Evolutionary conservation across 2,888 invertebrate species (phyloP), one percentile per base, ranked within the genome.

Genomic region (Protonemura montana): DNA sequence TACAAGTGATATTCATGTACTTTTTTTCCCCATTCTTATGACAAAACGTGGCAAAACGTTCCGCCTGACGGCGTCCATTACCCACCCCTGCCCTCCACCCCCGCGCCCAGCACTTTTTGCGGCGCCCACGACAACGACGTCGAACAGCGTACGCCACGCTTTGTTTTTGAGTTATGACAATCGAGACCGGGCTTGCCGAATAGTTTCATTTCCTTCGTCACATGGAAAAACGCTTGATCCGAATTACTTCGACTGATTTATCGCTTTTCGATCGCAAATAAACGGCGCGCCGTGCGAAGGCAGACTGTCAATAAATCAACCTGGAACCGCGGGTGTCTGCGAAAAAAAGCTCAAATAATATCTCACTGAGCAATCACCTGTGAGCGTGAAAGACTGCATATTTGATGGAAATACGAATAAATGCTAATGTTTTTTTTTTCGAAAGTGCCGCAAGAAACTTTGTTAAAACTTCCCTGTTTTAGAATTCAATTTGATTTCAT

Each of bases 141-240:
- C 3, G 3, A 13, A 10, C 16, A 59, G 59, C 59, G 6, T n/a
- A n/a, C 7, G 16, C 59, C 21, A 59, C 59, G 3, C 59, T 7
- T 59, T 21, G 59, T 21, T 59, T 59, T 13, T 21, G 59, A 59
- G 59, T 59, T 59, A 59, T 59, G 13, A 13, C 59, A 10, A 59
- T 13, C 59, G 6, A 13, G 59, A 3, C 21, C 13, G 59, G 59
- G 59, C 1, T 21, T 59, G 59, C 59, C 59, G 21, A 59, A 59
- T 59, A 59, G 59, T 59, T 59, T 59, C 59, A 59, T 59, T 59
- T 59, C 59, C 59, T 59, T 59, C 16, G 21, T 59, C 59, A 59
- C 59, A 59, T 59, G 59, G 59, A 59, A 59, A 59, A 59, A 59
- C 59, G 59, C 59, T 59, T 59, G 59, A 59, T 59, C 59, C 59